These are phyloP conservation scores for Prorops nasuta DNA, from an alignment of 1,140 invertebrate genomes.

Conservation along the genomic window DNA sequence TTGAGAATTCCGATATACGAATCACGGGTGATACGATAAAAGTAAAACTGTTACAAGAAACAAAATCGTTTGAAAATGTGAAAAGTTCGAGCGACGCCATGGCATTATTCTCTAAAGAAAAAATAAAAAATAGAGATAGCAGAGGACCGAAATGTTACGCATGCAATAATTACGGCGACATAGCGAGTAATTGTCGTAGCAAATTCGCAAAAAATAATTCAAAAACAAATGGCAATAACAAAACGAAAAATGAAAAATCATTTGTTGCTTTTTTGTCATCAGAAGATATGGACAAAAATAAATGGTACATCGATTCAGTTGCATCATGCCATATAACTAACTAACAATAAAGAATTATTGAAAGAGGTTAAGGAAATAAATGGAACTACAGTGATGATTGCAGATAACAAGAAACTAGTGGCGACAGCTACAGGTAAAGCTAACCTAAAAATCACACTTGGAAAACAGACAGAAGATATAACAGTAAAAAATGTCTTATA, in stretches of 20 bases:
- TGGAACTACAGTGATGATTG: slow-evolving; percentile 26
- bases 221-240: slow-evolving; percentile 6
- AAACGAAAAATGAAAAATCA: neutral
- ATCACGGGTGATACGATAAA: slow-evolving; percentile 32
- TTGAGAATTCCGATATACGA: slow-evolving; percentile 33
- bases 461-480: slow-evolving; percentile 3
- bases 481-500: slow-evolving; percentile 28
- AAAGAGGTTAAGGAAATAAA: slow-evolving; percentile 5
- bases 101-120: neutral
- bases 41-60: slow-evolving; percentile 30
- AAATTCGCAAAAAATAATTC: slow-evolving; percentile 5
- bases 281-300: slow-evolving; percentile 7
- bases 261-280: slow-evolving; percentile 1
- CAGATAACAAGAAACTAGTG: slow-evolving; percentile 22
- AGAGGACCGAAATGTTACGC: neutral
- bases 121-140: neutral
- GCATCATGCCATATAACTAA: slow-evolving; percentile 33
- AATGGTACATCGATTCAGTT: slow-evolving; percentile 36
- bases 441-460: slow-evolving; percentile 9
- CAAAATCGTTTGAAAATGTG: neutral
- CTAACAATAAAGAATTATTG: slow-evolving; percentile 19
- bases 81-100: neutral
- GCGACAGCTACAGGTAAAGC: slow-evolving; percentile 27
- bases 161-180: slow-evolving; percentile 3
- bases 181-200: too few relatives aligned